Evolutionary conservation across 2,888 invertebrate species (phyloP).

Genomic region (Peribatodes rhomboidaria): DNA sequence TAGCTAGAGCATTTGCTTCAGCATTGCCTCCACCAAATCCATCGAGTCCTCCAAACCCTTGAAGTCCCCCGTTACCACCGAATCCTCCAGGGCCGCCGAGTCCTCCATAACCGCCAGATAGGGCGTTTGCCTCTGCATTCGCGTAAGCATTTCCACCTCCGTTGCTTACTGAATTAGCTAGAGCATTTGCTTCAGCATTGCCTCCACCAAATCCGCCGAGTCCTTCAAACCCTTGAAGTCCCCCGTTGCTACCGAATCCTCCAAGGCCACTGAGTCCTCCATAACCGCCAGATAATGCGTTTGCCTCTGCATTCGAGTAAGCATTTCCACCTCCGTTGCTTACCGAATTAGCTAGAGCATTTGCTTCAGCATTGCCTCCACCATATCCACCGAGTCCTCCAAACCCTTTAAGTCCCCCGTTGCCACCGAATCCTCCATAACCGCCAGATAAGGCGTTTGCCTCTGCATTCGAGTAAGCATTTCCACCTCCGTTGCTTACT

Average conservation of each 20-base stretch:
- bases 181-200: not conserved
- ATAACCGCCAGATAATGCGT: slow-evolving; percentile 17
- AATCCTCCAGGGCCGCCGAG: slow-evolving; percentile 2
- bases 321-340: not conserved
- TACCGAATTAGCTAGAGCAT: not conserved
- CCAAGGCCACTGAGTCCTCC: slow-evolving; percentile 3
- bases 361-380: not conserved
- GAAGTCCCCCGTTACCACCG: not conserved
- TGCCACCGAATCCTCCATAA: no score
- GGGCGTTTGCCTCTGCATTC: slow-evolving; percentile 29
- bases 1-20: slow-evolving; percentile 35
- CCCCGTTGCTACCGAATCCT: no score
- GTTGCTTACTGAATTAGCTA: not conserved
- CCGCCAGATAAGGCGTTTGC: no score
- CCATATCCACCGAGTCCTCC: slow-evolving; percentile 38
- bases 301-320: slow-evolving; percentile 23
- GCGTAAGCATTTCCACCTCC: not conserved
- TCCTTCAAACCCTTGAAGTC: not conserved
- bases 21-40: slow-evolving; percentile 47
- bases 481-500: slow-evolving; percentile 20
- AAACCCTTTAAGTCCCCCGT: no score
- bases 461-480: no score
- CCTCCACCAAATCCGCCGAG: slow-evolving; percentile 36
- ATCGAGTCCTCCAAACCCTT: slow-evolving; percentile 11
- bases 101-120: not conserved